Conservation (phyloP, 2,113 vertebrate species). For the Piliocolobus tephrosceles region DNA sequence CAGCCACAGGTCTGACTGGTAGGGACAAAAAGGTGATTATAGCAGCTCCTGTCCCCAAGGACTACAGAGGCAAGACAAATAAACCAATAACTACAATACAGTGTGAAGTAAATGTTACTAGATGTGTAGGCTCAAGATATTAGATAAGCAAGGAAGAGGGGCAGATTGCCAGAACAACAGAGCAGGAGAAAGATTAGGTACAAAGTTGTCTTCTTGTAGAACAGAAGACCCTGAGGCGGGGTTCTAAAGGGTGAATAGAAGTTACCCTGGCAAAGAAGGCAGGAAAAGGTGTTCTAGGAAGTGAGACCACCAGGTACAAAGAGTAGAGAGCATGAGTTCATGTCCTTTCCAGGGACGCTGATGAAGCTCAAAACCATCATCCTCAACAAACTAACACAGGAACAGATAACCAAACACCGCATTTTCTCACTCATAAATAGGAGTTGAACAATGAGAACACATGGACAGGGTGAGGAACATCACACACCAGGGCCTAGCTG, state of each 20-base stretch:
- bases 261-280: neutral
- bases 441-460: too few species aligned
- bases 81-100: rapidly evolving
- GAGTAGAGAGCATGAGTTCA: too few species aligned
- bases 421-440: too few species aligned
- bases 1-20: neutral
- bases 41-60: neutral
- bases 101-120: rapidly evolving
- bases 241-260: neutral
- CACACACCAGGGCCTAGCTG: too few species aligned
- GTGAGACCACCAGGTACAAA: neutral
- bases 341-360: too few species aligned
- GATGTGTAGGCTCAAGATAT: rapidly evolving
- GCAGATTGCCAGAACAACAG: rapidly evolving
- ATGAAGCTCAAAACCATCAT: too few species aligned
- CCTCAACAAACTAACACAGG: too few species aligned
- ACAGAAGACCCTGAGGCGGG: neutral
- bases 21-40: neutral
- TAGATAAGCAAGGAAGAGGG: neutral
- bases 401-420: too few species aligned
- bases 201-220: too few species aligned
- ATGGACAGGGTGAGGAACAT: too few species aligned
- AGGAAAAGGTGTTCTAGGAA: neutral
- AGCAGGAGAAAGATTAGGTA: neutral
- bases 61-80: neutral